These are phyloP conservation scores for Platorchestia sp. DNA, from an alignment of 1,140 invertebrate species.

Conservation along the genomic window DNA sequence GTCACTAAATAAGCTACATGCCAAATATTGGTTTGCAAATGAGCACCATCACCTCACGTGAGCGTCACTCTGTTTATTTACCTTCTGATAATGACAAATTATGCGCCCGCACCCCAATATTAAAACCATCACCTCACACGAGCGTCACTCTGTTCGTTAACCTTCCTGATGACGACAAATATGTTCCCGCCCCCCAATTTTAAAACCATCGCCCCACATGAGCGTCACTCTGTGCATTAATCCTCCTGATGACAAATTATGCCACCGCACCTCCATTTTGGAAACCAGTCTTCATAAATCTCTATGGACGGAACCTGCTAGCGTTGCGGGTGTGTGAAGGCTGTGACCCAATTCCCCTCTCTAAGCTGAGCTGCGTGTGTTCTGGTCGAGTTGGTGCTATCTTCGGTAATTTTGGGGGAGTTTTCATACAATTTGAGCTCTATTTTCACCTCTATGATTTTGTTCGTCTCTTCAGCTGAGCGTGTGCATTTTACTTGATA, in stretches of 20 bases:
- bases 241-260: background rate
- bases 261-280: background rate
- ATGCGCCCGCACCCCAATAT: background rate
- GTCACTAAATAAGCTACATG: too few species aligned
- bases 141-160: background rate
- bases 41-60: background rate
- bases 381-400: background rate
- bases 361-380: background rate
- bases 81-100: background rate
- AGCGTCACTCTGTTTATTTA: background rate
- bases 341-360: background rate
- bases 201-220: background rate
- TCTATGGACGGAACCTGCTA: background rate
- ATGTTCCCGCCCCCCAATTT: background rate
- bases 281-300: background rate
- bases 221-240: background rate
- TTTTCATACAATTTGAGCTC: background rate
- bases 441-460: background rate
- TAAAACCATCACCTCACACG: background rate
- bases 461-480: background rate
- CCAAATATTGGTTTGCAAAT: background rate
- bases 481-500: background rate
- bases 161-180: background rate
- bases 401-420: background rate
- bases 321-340: background rate